Conservation (phyloP, 2,797 vertebrate genomes). For the Halcyon badia region DNA sequence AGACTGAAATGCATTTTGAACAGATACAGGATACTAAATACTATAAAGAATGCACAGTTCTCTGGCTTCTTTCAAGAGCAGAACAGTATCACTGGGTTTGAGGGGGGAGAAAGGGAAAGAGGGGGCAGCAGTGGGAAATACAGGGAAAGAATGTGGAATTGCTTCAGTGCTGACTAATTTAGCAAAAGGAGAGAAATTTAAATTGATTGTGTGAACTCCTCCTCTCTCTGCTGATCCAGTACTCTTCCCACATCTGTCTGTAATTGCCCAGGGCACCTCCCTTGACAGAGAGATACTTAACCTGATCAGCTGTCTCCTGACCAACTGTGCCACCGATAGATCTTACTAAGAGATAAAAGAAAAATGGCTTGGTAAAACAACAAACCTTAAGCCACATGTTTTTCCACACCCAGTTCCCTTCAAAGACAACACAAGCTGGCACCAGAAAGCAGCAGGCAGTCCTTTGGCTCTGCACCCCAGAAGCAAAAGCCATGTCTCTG, state of each 20-base stretch:
- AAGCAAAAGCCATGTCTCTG: background rate
- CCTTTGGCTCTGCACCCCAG: background rate
- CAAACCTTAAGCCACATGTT: background rate
- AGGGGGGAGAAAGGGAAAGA: background rate
- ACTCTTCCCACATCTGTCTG: conserved; percentile 24
- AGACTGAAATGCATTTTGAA: conserved; percentile 29
- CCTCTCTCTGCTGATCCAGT: background rate
- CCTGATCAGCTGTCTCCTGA: background rate
- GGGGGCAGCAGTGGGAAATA: background rate
- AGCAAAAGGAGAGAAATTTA: background rate
- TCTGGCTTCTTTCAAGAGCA: background rate
- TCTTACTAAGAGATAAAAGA: background rate
- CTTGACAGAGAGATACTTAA: background rate
- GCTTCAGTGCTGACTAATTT: background rate
- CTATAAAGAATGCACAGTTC: background rate
- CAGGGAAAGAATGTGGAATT: background rate
- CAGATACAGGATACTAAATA: background rate
- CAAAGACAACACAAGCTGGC: background rate
- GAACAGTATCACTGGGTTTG: background rate
- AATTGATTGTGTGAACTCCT: background rate
- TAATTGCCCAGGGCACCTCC: conserved; percentile 65
- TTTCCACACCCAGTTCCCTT: background rate
- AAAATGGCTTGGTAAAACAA: background rate
- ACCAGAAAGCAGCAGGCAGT: background rate
- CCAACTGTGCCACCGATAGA: background rate